Base-by-base conservation (phyloP, 2,797 vertebrate species). In the Columba guinea region DNA sequence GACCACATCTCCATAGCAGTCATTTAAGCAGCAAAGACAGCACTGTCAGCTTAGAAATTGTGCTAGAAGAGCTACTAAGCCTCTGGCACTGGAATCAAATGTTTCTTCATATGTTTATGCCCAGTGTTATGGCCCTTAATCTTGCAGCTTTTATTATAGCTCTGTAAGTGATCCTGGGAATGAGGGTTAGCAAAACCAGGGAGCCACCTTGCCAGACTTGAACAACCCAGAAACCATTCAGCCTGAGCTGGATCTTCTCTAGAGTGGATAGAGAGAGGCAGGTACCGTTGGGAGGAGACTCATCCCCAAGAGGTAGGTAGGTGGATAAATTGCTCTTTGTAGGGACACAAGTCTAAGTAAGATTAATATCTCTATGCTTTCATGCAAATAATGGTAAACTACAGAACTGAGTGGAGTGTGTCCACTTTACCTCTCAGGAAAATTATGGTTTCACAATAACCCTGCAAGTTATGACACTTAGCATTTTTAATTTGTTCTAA, bases 1-100 rank as follows among this genome's bases (percentile, higher is more conserved):
- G 65, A 70, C 59, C 73, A 77, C 75, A 89, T 94, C 93, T 80
- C 65, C 71, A 71, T 80, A 73, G 77, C 89, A 91, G 82, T 82
- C 1, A 0, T 75, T 94, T 86, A 92, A 74, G 56, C 68, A 83
- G 82, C 68, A 91, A 74, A 94, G 76, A 55, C 53, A 83, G 60
- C 39, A 26, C 79, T 84, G 94, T 75, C 93, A 84, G 73, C 62
- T 94, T 86, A 68, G 85, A 75, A 85, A 68, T 44, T 67, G 39
- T 2, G 0, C 63, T 73, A 13, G 56, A 84, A 93, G 30, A 21
- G 80, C 49, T 63, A 49, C 52, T 77, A 77, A 93, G 58, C 53
- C 70, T 70, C 68, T 65, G 74, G 26, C 55, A 41, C 77, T 70
- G 64, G 15, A 58, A n/a, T 92, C 13, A 62, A 10, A 26, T 23